Evolutionary conservation across 2,113 vertebrate genomes (phyloP).

Genomic region (Datnioides undecimradiatus): DNA sequence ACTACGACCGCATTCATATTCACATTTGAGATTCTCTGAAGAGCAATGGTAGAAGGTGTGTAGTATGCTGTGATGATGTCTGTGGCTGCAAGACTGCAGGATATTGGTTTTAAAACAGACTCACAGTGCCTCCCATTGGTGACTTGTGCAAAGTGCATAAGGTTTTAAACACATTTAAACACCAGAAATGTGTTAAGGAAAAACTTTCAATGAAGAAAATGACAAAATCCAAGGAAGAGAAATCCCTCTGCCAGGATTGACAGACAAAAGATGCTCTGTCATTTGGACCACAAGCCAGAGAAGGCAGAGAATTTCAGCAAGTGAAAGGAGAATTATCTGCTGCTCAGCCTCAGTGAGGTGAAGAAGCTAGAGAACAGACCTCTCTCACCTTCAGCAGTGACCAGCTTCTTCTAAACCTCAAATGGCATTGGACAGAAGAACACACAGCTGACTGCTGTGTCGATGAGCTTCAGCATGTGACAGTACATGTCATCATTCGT

Average conservation of each 20-base stretch:
- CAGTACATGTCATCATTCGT: not conserved
- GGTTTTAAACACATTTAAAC: too few species aligned
- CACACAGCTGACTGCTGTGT: not conserved
- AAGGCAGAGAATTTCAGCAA: not conserved
- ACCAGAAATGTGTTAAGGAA: too few species aligned
- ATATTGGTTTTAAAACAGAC: conserved; percentile 39
- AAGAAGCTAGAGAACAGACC: not conserved
- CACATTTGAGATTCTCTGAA: conserved; percentile 5
- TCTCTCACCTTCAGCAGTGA: not conserved
- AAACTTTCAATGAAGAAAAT: too few species aligned
- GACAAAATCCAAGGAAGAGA: too few species aligned
- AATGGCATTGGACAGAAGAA: not conserved
- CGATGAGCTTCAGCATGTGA: not conserved
- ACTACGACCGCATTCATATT: not conserved
- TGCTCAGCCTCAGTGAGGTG: not conserved
- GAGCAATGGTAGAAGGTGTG: conserved; percentile 2
- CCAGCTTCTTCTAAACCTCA: not conserved
- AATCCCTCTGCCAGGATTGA: too few species aligned
- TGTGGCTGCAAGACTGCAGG: not conserved
- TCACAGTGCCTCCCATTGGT: conserved; percentile 74
- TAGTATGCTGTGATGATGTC: conserved; percentile 3
- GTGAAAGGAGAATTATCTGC: not conserved
- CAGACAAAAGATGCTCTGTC: too few species aligned
- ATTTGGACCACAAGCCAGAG: too few species aligned
- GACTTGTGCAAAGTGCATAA: conserved; percentile 22